These are phyloP conservation scores for Sitta carolinensis DNA, from an alignment of 2,797 vertebrate genomes.

Conservation along the genomic window DNA sequence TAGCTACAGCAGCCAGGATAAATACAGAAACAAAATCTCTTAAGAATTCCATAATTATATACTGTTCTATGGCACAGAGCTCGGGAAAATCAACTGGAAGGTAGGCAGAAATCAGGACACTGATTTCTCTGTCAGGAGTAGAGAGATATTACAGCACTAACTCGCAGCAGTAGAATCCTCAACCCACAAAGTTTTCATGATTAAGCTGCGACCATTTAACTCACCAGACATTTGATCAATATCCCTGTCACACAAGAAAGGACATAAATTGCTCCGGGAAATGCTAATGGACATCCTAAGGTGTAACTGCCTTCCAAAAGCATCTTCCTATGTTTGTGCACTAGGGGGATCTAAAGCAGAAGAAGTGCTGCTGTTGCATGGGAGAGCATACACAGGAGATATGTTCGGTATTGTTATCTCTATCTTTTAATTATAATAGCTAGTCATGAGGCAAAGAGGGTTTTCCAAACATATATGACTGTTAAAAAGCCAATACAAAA, in stretches of 20 bases:
- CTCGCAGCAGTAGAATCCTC: neutral
- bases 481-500: neutral
- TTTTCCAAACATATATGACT: neutral
- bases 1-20: neutral
- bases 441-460: neutral
- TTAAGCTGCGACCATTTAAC: neutral
- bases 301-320: neutral
- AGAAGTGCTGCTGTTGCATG: neutral
- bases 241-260: neutral
- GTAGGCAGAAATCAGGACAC: neutral
- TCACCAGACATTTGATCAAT: neutral
- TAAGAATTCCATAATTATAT: neutral
- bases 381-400: neutral
- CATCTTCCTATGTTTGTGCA: neutral
- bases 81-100: neutral
- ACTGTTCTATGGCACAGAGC: neutral
- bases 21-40: neutral
- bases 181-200: neutral
- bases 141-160: neutral
- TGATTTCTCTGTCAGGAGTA: neutral
- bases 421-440: neutral
- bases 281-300: neutral
- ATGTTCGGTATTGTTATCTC: neutral
- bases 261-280: constrained; percentile 18
- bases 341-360: neutral